phyloP scores from a whole-genome alignment of 2,888 invertebrate species.

The Erebia aethiops region DNA sequence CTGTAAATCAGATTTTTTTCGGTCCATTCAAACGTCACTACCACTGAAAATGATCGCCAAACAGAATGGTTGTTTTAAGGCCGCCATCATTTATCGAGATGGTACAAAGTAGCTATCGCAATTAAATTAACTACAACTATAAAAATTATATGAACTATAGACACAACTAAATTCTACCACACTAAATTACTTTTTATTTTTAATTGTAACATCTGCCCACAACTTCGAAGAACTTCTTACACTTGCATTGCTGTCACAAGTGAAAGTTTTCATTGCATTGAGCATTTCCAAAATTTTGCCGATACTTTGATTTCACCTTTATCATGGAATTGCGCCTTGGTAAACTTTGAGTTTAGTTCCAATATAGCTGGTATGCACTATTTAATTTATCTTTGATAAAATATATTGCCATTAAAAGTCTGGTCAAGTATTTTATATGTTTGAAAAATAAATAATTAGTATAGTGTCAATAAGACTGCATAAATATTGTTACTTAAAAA shows the following conservation, averaged over 20 bases:
- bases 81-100: too few relatives aligned
- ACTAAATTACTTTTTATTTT: too few relatives aligned
- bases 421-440: background rate
- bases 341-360: background rate
- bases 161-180: too few relatives aligned
- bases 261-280: background rate
- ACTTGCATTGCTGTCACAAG: background rate
- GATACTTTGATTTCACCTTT: background rate
- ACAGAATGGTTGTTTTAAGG: too few relatives aligned
- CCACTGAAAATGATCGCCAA: too few relatives aligned
- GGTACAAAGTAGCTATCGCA: too few relatives aligned
- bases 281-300: constrained; percentile 11
- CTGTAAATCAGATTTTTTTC: too few relatives aligned
- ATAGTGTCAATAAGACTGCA: constrained; percentile 4
- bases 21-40: too few relatives aligned
- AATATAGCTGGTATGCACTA: background rate
- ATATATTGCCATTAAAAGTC: background rate
- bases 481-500: background rate
- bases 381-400: constrained; percentile 2
- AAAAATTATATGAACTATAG: too few relatives aligned
- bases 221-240: too few relatives aligned
- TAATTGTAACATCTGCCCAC: too few relatives aligned
- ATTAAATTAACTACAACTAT: too few relatives aligned
- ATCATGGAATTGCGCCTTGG: background rate
- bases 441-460: background rate